phyloP scores from a whole-genome alignment of 1,140 invertebrate species.

The Cotesia typhae region DNA sequence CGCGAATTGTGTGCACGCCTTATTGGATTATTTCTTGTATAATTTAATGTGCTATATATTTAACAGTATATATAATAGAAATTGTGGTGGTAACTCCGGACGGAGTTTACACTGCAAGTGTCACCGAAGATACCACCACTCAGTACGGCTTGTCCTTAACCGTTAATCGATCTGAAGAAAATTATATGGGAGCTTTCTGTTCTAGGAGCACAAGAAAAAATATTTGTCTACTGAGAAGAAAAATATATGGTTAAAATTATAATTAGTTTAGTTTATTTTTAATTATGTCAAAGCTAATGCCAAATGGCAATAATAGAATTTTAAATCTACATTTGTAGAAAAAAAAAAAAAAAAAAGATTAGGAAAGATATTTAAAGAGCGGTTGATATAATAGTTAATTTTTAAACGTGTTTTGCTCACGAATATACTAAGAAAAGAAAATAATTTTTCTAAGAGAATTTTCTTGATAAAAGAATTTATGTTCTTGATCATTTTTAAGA shows the following conservation, averaged over 20 bases:
- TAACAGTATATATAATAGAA: too few species aligned
- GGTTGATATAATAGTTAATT: too few species aligned
- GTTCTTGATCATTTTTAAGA: too few species aligned
- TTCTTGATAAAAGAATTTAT: too few species aligned
- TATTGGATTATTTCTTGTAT: slow-evolving; percentile 9
- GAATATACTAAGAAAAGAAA: too few species aligned
- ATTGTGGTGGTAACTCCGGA: too few species aligned
- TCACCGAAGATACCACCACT: slow-evolving; percentile 9
- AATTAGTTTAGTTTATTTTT: neutral
- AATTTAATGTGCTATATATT: neutral
- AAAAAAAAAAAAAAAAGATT: neutral
- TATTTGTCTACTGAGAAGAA: neutral
- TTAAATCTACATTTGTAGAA: too few species aligned
- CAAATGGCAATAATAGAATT: too few species aligned
- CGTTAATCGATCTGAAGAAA: slow-evolving; percentile 25
- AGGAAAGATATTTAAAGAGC: neutral
- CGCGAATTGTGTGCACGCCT: slow-evolving; percentile 7
- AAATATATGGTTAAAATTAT: too few species aligned
- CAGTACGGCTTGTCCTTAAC: slow-evolving; percentile 21
- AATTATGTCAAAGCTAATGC: neutral
- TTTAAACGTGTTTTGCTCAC: too few species aligned
- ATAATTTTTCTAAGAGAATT: too few species aligned
- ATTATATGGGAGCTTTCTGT: slow-evolving; percentile 2
- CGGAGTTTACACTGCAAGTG: slow-evolving; percentile 16
- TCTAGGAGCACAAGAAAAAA: slow-evolving; percentile 2